phyloP scores from a whole-genome alignment of 1,140 invertebrate species.

The Lepidurus packardi region DNA sequence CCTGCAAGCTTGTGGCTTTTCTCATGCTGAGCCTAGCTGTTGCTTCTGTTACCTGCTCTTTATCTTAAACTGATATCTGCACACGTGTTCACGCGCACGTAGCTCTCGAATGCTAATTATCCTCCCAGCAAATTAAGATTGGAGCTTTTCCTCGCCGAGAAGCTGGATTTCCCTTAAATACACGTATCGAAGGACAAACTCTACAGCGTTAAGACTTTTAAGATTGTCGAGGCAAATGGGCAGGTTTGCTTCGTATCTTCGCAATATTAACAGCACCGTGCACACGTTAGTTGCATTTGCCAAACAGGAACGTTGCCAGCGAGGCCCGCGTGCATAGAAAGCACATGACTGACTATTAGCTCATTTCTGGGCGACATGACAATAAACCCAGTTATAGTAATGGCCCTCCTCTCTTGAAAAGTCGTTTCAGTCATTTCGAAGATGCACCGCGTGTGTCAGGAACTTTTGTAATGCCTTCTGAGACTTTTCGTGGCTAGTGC shows the following conservation, averaged over 20 bases:
- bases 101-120: too few species aligned
- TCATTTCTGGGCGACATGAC: background rate
- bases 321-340: background rate
- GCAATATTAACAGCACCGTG: background rate
- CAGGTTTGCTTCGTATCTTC: background rate
- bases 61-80: background rate
- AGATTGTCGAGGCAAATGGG: background rate
- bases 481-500: too few species aligned
- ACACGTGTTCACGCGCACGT: background rate
- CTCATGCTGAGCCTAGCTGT: background rate
- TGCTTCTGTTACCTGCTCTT: background rate
- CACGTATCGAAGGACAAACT: background rate
- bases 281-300: background rate
- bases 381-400: background rate
- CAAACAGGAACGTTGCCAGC: background rate
- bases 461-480: too few species aligned
- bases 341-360: constrained; percentile 21
- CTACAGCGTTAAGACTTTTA: background rate
- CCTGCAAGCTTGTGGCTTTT: background rate
- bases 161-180: too few species aligned
- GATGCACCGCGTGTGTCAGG: background rate
- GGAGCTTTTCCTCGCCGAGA: too few species aligned
- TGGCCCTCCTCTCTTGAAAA: background rate
- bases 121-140: too few species aligned
- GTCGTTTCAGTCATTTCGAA: background rate